Conservation (phyloP, 2,888 invertebrate genomes). For the Rotaria socialis region DNA sequence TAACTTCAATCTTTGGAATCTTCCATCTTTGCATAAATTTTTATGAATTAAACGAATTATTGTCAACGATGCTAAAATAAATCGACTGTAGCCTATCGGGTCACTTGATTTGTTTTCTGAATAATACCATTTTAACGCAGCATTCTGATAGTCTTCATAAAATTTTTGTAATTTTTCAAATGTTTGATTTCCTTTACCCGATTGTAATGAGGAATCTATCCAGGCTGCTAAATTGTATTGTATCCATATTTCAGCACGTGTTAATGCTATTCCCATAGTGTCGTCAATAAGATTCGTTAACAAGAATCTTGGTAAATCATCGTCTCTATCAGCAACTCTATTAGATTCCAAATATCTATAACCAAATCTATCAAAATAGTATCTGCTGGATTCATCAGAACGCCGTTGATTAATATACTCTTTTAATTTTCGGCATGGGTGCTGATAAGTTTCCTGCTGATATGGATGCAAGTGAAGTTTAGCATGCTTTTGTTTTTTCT, state of each 20-base stretch:
- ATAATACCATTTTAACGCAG: background rate
- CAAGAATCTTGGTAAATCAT: background rate
- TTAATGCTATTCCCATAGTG: background rate
- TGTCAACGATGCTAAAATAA: constrained; percentile 7
- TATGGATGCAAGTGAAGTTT: background rate
- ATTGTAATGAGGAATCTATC: background rate
- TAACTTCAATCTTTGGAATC: background rate
- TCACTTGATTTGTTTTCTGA: background rate
- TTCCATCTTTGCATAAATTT: background rate
- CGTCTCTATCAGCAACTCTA: background rate
- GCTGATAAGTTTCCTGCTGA: background rate
- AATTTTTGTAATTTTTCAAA: background rate
- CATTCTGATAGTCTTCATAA: background rate
- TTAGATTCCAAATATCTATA: background rate
- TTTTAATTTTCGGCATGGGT: background rate
- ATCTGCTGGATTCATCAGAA: background rate
- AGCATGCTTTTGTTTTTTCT: background rate
- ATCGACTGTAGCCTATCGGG: constrained; percentile 10
- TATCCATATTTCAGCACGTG: background rate
- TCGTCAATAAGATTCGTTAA: background rate
- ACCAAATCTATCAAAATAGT: background rate
- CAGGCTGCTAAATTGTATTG: background rate
- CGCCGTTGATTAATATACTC: background rate
- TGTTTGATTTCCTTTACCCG: background rate
- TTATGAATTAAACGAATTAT: constrained; percentile 4